Evolutionary conservation across 2,113 vertebrate species (phyloP).

Genomic region (rabbit (Oryctolagus cuniculus)): mOryCun1.1 NC_091433.1:136841501-136842000

Average conservation of each 20-base stretch:
- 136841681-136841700: constrained; percentile 88
- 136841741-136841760: constrained; percentile 85
- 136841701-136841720: constrained; percentile 89
- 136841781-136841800: constrained; percentile 79
- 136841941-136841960: constrained; percentile 81
- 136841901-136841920: constrained; percentile 74
- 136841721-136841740: constrained; percentile 89
- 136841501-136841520: constrained; percentile 88
- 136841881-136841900: constrained; percentile 84
- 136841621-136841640: constrained; percentile 90
- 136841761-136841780: constrained; percentile 86
- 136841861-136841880: constrained; percentile 83
- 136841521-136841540: constrained; percentile 85
- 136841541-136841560: constrained; percentile 83
- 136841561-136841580: constrained; percentile 89
- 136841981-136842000: constrained; percentile 81
- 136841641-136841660: constrained; percentile 90
- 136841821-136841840: constrained; percentile 49
- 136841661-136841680: constrained; percentile 90
- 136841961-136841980: constrained; percentile 85
- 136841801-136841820: constrained; percentile 84
- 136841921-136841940: constrained; percentile 82
- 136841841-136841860: constrained; percentile 78
- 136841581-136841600: constrained; percentile 86
- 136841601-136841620: constrained; percentile 89